Base-by-base conservation (phyloP, 2,113 vertebrate species). In the Ptilonorhynchus violaceus region DNA sequence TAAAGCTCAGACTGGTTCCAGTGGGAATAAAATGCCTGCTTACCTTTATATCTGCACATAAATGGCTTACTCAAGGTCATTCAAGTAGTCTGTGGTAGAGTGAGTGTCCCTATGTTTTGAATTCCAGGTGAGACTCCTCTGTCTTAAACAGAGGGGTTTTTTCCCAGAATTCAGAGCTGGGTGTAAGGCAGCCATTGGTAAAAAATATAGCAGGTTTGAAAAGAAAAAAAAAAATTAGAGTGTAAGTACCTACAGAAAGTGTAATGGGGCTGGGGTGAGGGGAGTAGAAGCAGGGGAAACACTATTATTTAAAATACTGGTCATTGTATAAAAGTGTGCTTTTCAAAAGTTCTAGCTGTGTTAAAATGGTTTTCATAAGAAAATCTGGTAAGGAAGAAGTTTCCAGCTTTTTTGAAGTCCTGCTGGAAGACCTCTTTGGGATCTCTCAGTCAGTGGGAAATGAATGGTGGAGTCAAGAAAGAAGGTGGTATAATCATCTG, bases 11-110 rank as follows among this genome's bases (percentile, higher is more conserved):
- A 84, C 86, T 93, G 91, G 91, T 92, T 84, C 76, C 91, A 96
- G 52, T 70, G 85, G 88, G 91, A 95, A 93, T 93, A 89, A 93
- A 95, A 95, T 84, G 55, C 91, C 91, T 86, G 77, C 89, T 95
- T 96, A 93, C 69, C 79, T 92, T 92, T 95, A 86, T 86, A 86
- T 77, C 68, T 84, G 68, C 59, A 86, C 92, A 84, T 88, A 95
- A 94, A 94, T 80, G 72, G 50, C 68, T 92, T 92, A 67, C 72
- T 59, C 85, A 95, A 95, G 96, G 93, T 96, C 88, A 94, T 59
- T 84, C 70, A 88, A 92, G 59, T 68, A 93, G 85, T 80, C 75
- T 86, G 78, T 96, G 82, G 46, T 56, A 92, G 44, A 94, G 37
- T 62, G 52, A 80, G 39, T 46, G 35, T 60, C 67, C 84, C 88